phyloP scores from a whole-genome alignment of 1,140 invertebrate species.

The Zaprionus nigranus region DNA sequence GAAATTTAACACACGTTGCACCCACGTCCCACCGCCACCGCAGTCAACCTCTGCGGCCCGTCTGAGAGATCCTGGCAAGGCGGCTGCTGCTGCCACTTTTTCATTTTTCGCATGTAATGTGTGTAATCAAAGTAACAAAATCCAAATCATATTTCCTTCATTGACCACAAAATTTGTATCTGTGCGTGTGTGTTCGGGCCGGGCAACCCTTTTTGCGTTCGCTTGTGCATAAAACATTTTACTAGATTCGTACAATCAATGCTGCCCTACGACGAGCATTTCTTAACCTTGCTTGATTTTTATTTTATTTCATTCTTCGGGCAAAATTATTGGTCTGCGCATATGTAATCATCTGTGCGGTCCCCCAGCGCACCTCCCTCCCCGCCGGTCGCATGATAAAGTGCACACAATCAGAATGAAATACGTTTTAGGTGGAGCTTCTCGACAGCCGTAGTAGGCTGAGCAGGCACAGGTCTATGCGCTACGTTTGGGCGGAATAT shows the following conservation, averaged over 20 bases:
- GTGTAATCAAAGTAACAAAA: slow-evolving; percentile 83
- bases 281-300: slow-evolving; percentile 78
- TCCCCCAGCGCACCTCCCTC: slow-evolving; percentile 14
- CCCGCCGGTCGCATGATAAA: slow-evolving; percentile 66
- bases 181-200: slow-evolving; percentile 27
- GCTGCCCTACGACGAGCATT: slow-evolving; percentile 56
- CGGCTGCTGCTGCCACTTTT: slow-evolving; percentile 62
- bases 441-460: slow-evolving; percentile 9
- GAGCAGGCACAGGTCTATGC: background rate
- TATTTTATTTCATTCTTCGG: slow-evolving; percentile 34
- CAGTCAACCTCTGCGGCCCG: slow-evolving; percentile 52
- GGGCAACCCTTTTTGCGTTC: slow-evolving; percentile 63
- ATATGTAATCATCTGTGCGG: slow-evolving; percentile 78
- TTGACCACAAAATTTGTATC: slow-evolving; percentile 76
- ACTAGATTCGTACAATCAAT: slow-evolving; percentile 80
- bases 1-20: slow-evolving; percentile 78
- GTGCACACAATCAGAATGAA: slow-evolving; percentile 81
- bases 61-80: slow-evolving; percentile 39
- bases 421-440: slow-evolving; percentile 69
- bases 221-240: slow-evolving; percentile 77
- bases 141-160: slow-evolving; percentile 83
- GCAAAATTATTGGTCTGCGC: slow-evolving; percentile 79
- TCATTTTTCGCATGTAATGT: slow-evolving; percentile 82
- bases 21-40: slow-evolving; percentile 20
- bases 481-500: background rate